Conservation (phyloP, 2,888 invertebrate genomes). For the Disparrhopalites patrizii region DNA sequence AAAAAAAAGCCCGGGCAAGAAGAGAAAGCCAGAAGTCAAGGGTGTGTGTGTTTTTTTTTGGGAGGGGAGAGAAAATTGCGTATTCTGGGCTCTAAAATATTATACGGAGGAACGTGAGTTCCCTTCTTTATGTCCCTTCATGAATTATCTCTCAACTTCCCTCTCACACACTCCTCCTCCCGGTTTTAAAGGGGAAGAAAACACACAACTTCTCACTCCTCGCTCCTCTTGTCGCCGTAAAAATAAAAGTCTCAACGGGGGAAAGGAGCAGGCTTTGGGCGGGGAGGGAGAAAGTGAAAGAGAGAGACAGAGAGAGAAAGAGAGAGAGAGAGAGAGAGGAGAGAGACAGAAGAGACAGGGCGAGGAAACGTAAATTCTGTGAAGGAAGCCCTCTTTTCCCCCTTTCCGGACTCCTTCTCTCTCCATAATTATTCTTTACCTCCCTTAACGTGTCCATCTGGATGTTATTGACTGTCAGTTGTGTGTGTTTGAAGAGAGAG, state of each 20-base stretch:
- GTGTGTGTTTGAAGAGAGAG: neutral
- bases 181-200: neutral
- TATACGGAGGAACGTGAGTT: neutral
- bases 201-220: too few relatives aligned
- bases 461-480: neutral
- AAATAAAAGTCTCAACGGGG: neutral
- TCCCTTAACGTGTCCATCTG: neutral
- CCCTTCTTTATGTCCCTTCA: neutral
- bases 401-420: neutral
- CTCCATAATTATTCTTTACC: neutral
- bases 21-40: too few relatives aligned
- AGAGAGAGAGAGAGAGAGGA: neutral
- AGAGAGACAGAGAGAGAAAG: neutral
- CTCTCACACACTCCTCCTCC: neutral
- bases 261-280: neutral
- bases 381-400: neutral
- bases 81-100: too few relatives aligned
- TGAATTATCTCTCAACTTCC: neutral
- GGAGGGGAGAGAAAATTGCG: neutral
- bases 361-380: too few relatives aligned
- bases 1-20: too few relatives aligned
- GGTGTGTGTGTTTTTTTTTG: too few relatives aligned
- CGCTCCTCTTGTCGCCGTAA: neutral
- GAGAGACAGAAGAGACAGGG: neutral
- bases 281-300: neutral